A percentile compares a stretch with the other conserved stretches of the same genome.
Conservation (phyloP, 2,113 vertebrate genomes). For the Caretta caretta region DNA sequence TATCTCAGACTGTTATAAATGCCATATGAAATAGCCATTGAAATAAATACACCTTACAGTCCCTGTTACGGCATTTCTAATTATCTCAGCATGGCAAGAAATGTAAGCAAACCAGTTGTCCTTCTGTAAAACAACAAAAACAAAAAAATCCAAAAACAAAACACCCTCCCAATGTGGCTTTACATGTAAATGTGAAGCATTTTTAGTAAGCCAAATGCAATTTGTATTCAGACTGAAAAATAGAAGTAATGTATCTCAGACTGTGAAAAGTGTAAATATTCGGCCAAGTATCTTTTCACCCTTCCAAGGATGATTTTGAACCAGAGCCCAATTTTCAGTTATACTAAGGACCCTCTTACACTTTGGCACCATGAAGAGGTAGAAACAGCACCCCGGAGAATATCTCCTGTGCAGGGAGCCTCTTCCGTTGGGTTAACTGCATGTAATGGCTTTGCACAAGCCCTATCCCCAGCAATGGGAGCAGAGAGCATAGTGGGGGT, state of each 20-base stretch:
- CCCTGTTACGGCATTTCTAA: not conserved
- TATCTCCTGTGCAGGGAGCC: not conserved
- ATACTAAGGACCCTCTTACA: not conserved
- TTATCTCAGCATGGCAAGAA: not conserved
- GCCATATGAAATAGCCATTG: not conserved
- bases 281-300: not conserved
- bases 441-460: not conserved
- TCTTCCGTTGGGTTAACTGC: not conserved
- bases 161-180: not conserved
- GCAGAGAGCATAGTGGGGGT: not conserved
- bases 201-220: not conserved
- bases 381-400: not conserved
- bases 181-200: not conserved
- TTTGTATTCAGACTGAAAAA: not conserved
- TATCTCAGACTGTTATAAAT: constrained; percentile 1
- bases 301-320: not conserved
- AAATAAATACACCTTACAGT: not conserved
- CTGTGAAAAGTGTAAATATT: not conserved
- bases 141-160: not conserved
- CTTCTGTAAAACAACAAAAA: not conserved
- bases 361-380: not conserved
- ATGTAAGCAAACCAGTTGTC: not conserved
- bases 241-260: not conserved
- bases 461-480: not conserved
- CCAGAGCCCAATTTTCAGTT: not conserved